Evolutionary conservation across 2,797 vertebrate species (phyloP).

Genomic region (Threskiornis aethiopicus): DNA sequence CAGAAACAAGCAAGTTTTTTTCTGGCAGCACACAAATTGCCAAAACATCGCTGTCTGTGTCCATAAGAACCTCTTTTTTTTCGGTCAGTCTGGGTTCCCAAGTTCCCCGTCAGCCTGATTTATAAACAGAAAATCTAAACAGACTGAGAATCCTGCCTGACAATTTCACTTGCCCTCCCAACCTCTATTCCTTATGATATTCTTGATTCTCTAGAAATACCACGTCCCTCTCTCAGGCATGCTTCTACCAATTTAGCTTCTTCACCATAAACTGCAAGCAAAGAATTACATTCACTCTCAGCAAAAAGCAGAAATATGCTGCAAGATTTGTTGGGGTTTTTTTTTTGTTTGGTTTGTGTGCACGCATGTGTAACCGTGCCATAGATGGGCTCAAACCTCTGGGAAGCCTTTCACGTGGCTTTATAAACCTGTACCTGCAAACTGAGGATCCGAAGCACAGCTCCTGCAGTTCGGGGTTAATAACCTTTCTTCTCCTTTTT

Average conservation of each 20-base stretch:
- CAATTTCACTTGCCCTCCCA: background rate
- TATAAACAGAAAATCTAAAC: background rate
- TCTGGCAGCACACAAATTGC: background rate
- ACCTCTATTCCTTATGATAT: background rate
- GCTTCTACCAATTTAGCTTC: background rate
- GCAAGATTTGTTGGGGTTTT: background rate
- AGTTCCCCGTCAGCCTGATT: background rate
- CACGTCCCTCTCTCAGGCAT: background rate
- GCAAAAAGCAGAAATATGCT: background rate
- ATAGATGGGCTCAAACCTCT: background rate
- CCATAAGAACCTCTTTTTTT: background rate
- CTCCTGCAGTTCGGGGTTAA: background rate
- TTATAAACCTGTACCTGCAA: background rate
- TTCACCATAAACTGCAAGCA: background rate
- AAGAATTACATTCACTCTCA: background rate
- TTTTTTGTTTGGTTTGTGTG: background rate
- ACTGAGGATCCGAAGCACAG: background rate
- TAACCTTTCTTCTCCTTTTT: background rate
- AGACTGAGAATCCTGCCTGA: background rate
- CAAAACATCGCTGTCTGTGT: background rate
- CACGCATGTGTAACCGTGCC: rapidly evolving
- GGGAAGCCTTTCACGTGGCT: background rate
- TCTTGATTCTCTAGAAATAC: background rate
- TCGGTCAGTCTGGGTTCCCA: background rate
- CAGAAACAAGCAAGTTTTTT: background rate